phyloP scores from a whole-genome alignment of 2,797 vertebrate species.

The Ptychobarbus kaznakovi region DNA sequence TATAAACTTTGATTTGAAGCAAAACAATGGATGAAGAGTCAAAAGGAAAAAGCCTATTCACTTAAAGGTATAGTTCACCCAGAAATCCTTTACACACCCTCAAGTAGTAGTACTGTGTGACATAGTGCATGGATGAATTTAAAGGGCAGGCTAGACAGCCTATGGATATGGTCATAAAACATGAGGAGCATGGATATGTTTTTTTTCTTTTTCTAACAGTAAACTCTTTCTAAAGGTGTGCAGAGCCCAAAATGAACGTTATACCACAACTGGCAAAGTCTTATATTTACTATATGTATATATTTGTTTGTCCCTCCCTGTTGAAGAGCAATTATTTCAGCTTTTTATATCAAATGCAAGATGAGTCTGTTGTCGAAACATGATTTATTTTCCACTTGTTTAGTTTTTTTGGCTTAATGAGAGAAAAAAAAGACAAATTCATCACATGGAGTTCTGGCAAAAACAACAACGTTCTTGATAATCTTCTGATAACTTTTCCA shows the following conservation, averaged over 20 bases:
- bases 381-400: neutral
- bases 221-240: neutral
- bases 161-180: slow-evolving; percentile 24
- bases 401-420: neutral
- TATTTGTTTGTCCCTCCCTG: neutral
- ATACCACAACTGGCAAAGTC: neutral
- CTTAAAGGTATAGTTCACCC: no score
- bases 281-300: neutral
- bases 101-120: neutral
- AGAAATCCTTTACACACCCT: no score
- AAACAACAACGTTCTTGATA: neutral
- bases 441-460: neutral
- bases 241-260: neutral
- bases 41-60: neutral
- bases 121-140: slow-evolving; percentile 18
- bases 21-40: neutral
- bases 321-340: neutral
- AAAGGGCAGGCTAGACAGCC: slow-evolving; percentile 16
- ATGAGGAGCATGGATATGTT: neutral
- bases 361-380: neutral
- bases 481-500: neutral
- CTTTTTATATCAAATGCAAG: neutral
- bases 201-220: neutral
- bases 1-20: neutral
- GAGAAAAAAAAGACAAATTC: neutral